Evolutionary conservation across 2,797 vertebrate species (phyloP).

Genomic region (Aeoliscus strigatus): DNA sequence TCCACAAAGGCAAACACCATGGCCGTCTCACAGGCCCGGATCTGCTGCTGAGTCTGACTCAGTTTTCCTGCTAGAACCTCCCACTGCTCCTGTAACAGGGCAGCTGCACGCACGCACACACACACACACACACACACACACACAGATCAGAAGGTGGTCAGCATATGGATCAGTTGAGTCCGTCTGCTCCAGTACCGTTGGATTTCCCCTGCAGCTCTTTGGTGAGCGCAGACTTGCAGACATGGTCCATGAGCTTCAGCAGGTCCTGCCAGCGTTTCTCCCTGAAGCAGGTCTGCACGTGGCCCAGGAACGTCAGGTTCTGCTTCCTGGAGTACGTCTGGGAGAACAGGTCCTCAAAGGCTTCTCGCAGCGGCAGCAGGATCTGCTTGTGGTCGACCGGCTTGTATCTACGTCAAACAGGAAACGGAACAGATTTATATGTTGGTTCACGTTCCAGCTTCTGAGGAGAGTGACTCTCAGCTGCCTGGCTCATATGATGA

Average conservation of each 20-base stretch:
- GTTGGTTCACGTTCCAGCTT: no score
- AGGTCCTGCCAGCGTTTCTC: conserved; percentile 94
- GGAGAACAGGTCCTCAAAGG: conserved; percentile 92
- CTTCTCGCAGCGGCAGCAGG: conserved; percentile 87
- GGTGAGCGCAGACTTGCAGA: conserved; percentile 85
- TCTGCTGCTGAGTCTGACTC: conserved; percentile 90
- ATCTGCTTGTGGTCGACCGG: conserved; percentile 92
- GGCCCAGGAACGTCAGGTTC: conserved; percentile 92
- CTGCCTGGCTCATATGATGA: no score
- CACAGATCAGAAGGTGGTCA: no score
- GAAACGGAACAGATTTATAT: not conserved
- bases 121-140: no score
- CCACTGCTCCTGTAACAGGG: conserved; percentile 84
- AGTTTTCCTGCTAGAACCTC: conserved; percentile 85
- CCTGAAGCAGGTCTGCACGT: conserved; percentile 94
- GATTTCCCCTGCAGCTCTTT: conserved; percentile 78
- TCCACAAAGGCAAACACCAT: conserved; percentile 96
- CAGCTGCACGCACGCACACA: no score
- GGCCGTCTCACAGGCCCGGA: conserved; percentile 87
- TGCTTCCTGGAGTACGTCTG: conserved; percentile 95
- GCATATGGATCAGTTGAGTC: no score
- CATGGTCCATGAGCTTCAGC: conserved; percentile 94
- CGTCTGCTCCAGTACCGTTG: conserved; percentile 54
- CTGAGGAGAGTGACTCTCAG: no score
- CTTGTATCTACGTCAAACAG: conserved; percentile 80